Base-by-base conservation (phyloP, 2,797 vertebrate genomes). In the Clarias fuscus region DNA sequence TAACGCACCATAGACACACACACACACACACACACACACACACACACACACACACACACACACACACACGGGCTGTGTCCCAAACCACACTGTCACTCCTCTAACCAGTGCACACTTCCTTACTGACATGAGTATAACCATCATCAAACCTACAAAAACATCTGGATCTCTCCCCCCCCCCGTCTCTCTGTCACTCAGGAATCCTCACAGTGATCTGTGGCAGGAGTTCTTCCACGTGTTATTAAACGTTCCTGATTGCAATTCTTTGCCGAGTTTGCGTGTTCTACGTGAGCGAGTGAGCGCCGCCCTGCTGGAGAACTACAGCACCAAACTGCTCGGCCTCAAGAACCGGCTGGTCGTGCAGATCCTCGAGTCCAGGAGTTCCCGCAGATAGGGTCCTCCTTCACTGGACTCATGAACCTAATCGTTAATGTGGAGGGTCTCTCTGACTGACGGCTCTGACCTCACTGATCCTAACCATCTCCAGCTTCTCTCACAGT, bases 181-280 rank as follows among this genome's bases (percentile, higher is more conserved):
- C 4, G 4, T 37, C 37, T 37, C 37, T 37, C 37, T 37, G 30
- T 30, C 37, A 3, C 3, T 10, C 4, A 99, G 98, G 87, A 95
- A 96, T 37, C 95, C 96, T 30, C 97, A 98, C 13, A 88, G 95
- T 43, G 96, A 97, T 0, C 30, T 97, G 89, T 99, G 98, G 98
- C 92, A 91, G 37, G 95, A 97, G 6, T 96, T 99, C 90, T 99
- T 99, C 91, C 94, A 96, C 86, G 90, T 90, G 4, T 91, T 99
- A 91, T 92, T 99, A 83, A 99, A 99, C 80, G 91, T 97, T 17
- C 96, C 96, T 0, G 92, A 92, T 83, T 95, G 96, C 92, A 56
- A 85, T n/a, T 90, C 94, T 11, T 93, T 93, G 86, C 96, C 95
- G 0, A 92, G 94, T 37, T 93, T 99, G 48, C 37, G 64, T n/a